phyloP scores from a whole-genome alignment of 1,140 invertebrate genomes.

The Belonocnema kinseyi region DNA sequence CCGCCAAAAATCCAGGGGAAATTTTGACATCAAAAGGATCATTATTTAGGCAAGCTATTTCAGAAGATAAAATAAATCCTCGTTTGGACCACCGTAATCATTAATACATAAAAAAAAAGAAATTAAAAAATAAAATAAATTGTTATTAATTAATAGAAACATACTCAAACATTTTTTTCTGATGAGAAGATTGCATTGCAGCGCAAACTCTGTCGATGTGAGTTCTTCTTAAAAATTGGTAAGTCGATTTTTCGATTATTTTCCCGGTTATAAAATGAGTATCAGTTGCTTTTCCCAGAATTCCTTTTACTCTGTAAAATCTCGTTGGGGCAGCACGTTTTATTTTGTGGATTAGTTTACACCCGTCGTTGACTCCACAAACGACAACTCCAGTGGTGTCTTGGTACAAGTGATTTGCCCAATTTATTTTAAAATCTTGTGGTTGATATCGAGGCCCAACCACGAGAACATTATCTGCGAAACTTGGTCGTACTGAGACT shows the following conservation, averaged over 20 bases:
- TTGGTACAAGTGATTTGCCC: slow-evolving; percentile 77
- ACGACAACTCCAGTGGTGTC: slow-evolving; percentile 86
- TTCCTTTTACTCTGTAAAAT: slow-evolving; percentile 86
- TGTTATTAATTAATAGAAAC: slow-evolving; percentile 58
- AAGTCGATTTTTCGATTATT: slow-evolving; percentile 84
- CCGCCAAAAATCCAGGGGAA: no score
- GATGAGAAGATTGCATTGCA: slow-evolving; percentile 87
- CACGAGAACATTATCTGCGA: slow-evolving; percentile 83
- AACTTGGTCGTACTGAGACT: slow-evolving; percentile 79
- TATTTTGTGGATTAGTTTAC: slow-evolving; percentile 75
- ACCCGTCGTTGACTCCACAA: slow-evolving; percentile 84
- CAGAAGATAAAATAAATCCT: no score
- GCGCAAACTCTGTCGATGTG: slow-evolving; percentile 84
- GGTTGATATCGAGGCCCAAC: slow-evolving; percentile 84
- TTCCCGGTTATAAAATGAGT: slow-evolving; percentile 84
- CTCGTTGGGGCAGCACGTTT: slow-evolving; percentile 77
- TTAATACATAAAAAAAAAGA: no score
- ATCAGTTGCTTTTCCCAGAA: slow-evolving; percentile 87
- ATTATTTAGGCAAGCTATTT: no score
- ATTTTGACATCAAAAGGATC: no score
- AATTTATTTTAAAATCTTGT: slow-evolving; percentile 79
- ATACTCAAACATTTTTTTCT: slow-evolving; percentile 89
- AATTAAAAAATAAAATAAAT: slow-evolving; percentile 15
- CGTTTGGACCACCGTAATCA: no score
- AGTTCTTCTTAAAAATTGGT: slow-evolving; percentile 79